A percentile compares a stretch with the other conserved stretches of the same genome.
These are phyloP conservation scores for Chromis chromis DNA, from an alignment of 2,797 vertebrate genomes.

Conservation along the genomic window DNA sequence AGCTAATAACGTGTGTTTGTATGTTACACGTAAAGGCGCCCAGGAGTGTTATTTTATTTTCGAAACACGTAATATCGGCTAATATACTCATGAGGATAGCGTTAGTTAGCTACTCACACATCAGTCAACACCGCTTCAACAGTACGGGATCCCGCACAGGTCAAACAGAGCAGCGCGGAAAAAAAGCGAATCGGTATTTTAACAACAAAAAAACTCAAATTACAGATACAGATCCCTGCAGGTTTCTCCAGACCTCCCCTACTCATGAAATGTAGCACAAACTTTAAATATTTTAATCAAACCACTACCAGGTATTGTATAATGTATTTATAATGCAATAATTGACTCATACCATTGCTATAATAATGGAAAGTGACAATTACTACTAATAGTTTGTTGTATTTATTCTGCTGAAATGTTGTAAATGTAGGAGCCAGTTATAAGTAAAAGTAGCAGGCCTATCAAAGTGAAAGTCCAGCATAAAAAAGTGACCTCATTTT, in stretches of 20 bases:
- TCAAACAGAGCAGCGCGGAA: slow-evolving; percentile 20
- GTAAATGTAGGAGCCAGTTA: too few relatives aligned
- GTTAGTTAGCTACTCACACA: slow-evolving; percentile 78
- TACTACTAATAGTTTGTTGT: too few relatives aligned
- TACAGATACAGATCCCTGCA: neutral
- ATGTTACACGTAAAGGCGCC: slow-evolving; percentile 3
- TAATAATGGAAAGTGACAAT: too few relatives aligned
- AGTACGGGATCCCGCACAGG: slow-evolving; percentile 61
- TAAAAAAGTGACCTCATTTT: neutral
- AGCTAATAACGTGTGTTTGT: neutral
- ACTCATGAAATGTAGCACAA: too few relatives aligned
- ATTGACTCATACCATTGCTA: too few relatives aligned
- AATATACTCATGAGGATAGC: slow-evolving; percentile 28
- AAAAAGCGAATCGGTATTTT: slow-evolving; percentile 5
- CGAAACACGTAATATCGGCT: neutral
- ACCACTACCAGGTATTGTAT: too few relatives aligned
- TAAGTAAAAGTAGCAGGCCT: too few relatives aligned
- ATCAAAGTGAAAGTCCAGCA: too few relatives aligned
- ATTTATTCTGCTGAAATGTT: too few relatives aligned
- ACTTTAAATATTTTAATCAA: too few relatives aligned
- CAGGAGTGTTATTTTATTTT: neutral
- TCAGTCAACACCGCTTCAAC: slow-evolving; percentile 64
- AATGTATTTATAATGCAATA: too few relatives aligned
- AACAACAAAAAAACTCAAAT: neutral
- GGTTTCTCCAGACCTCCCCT: too few relatives aligned